These are phyloP conservation scores for Limanda limanda DNA, from an alignment of 2,113 vertebrate genomes.

Conservation along the genomic window DNA sequence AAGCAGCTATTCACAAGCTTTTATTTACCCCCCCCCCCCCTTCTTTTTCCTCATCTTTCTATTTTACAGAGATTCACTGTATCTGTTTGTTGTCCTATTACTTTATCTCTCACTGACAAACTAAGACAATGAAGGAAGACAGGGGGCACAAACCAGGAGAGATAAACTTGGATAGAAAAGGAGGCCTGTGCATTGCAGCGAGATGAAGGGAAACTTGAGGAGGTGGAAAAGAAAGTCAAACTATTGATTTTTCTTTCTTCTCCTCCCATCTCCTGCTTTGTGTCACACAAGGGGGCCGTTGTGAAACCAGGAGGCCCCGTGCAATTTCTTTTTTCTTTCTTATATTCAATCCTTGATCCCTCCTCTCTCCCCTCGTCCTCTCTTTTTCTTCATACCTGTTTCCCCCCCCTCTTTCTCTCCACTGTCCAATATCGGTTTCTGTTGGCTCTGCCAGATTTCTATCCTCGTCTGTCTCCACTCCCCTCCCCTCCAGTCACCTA, in stretches of 20 bases:
- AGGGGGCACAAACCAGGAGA: constrained; percentile 20
- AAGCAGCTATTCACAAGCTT: constrained; percentile 68
- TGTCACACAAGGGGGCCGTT: constrained; percentile 40
- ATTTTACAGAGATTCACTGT: constrained; percentile 39
- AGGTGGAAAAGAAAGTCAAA: constrained; percentile 48
- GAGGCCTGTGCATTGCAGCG: constrained; percentile 16
- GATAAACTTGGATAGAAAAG: constrained; percentile 5
- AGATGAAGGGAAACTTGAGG: constrained; percentile 42
- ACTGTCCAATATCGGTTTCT: constrained; percentile 38
- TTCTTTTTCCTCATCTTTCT: constrained; percentile 22
- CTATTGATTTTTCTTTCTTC: constrained; percentile 41
- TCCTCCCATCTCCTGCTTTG: constrained; percentile 24
- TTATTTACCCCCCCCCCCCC: constrained; percentile 57
- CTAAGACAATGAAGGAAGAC: constrained; percentile 2
- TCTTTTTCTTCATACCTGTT: not conserved
- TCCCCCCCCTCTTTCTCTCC: not conserved
- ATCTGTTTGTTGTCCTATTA: constrained; percentile 49
- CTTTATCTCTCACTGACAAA: constrained; percentile 28
- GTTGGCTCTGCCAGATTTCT: constrained; percentile 46
- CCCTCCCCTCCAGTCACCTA: constrained; percentile 52
- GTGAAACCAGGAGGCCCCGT: constrained; percentile 9
- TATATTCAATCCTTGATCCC: not conserved
- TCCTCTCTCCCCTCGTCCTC: constrained; percentile 24
- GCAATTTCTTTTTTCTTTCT: constrained; percentile 18
- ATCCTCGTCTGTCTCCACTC: constrained; percentile 47